A percentile compares a stretch with the other conserved stretches of the same genome.
These are phyloP conservation scores for Melanotaenia pygmaea DNA, from an alignment of 2,797 vertebrate species.

Conservation along the genomic window DNA sequence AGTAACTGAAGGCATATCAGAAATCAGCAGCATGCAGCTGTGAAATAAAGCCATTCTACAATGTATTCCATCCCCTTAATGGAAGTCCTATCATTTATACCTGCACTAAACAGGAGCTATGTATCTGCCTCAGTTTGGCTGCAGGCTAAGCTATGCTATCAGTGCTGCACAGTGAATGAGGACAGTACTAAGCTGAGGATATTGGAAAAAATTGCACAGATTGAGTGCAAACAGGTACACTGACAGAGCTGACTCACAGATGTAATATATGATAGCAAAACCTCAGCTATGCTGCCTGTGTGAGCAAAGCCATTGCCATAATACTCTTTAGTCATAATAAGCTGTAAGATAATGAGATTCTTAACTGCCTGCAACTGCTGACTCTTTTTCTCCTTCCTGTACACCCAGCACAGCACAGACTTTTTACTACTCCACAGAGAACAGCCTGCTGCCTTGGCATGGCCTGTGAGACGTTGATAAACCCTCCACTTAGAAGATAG, in stretches of 20 bases:
- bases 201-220: conserved; percentile 43
- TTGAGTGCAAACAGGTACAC: conserved; percentile 47
- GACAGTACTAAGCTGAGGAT: conserved; percentile 57
- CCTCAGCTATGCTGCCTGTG: conserved; percentile 41
- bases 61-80: conserved; percentile 51
- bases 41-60: conserved; percentile 44
- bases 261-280: conserved; percentile 53
- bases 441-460: conserved; percentile 23
- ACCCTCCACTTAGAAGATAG: conserved; percentile 36
- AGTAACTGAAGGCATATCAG: conserved; percentile 33
- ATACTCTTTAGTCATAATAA: conserved; percentile 49
- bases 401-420: conserved; percentile 17
- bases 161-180: conserved; percentile 55
- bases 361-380: conserved; percentile 58
- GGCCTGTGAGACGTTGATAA: conserved; percentile 44
- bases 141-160: conserved; percentile 67
- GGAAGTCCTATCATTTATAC: conserved; percentile 49
- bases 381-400: conserved; percentile 5
- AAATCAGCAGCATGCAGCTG: conserved; percentile 39
- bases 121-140: conserved; percentile 50
- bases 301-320: conserved; percentile 57
- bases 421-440: conserved; percentile 22
- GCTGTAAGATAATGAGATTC: conserved; percentile 68
- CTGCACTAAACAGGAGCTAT: conserved; percentile 34
- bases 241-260: conserved; percentile 36